Evolutionary conservation across 2,888 invertebrate genomes (phyloP), one percentile per base, ranked within the genome.

Genomic region (Synergus japonicus): DNA sequence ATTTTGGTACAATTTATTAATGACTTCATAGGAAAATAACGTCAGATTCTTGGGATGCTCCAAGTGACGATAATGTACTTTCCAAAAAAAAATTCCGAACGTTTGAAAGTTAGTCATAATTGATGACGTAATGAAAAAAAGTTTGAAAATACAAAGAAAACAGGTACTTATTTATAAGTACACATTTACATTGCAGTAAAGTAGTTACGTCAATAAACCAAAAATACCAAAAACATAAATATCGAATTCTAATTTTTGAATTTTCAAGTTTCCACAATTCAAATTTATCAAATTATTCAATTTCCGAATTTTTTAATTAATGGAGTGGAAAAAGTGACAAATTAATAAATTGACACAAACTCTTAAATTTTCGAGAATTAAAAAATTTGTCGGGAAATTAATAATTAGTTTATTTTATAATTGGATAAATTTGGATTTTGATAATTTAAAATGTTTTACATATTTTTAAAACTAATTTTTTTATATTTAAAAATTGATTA

Each of bases 71-170:
- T 64, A 29, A 13, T 43, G n/a, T 43, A 43, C 29, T 67, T 43
- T 18, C 67, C 44, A 3, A 43, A 64, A 67, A 67, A 43, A 44
- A 67, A 18, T 67, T n/a, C 67, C n/a, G 2, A 67, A 29, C 18
- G 29, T 37, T 18, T 43, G 15, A 67, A 67, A 67, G 63, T 29
- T 63, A 29, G 63, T 29, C 63, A 29, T 63, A 63, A 63, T 63
- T 63, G 29, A 13, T 67, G 67, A 67, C n/a, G 67, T 15, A 67
- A 67, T 41, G 43, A 37, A 67, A n/a, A 67, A 67, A 15, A 41
- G 4, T 1, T 29, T 12, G 65, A 65, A 65, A 54, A 54, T 5
- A 54, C 9, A 9, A n/a, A n/a, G 9, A 3, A n/a, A 60, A 22
- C 1, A 22, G 22, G 22, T 46, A 46, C 8, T 12, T 22, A 4